Base-by-base conservation (phyloP, 2,113 vertebrate species). In the Chionomys nivalis region DNA sequence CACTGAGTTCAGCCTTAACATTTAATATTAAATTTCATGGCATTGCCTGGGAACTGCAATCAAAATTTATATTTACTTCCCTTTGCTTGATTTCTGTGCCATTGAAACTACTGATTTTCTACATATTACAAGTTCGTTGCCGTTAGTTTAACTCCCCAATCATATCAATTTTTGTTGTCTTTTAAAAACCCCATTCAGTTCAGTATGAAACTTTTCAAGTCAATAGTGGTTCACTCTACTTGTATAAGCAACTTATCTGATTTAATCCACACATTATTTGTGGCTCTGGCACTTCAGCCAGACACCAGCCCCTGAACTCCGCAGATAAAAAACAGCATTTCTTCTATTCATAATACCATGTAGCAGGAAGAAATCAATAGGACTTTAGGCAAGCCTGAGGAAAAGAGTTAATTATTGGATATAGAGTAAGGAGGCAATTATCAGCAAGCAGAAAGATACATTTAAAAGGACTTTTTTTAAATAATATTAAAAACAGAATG, bases 331-430 rank as follows among this genome's bases (percentile, higher is more conserved):
- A 78, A 49, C 66, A 70, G 24, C 19, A 28, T 91, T 39, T 39
- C 75, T 82, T 77, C 70, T 26, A 9, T 42, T 42, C 83, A 47
- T 87, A 75, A 87, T 52, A 47, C 9, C 9, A 47, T 33, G 1
- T 0, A 58, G 13, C 4, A 94, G 24, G 66, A 9, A 28, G 2
- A 77, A 96, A 94, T 86, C 31, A 26, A 65, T 93, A 94, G 55
- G 61, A 26, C 77, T 91, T 42, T 86, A 70, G 92, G 88, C 96
- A 21, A 92, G 68, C 73, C 90, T 58, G 65, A 95, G 93, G 89
- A 93, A 72, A 39, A 12, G 12, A 86, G 70, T 94, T 95, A 79
- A 95, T 96, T 96, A 97, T 63, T 93, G 83, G 26, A 9, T 55
- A 66, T 28, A 28, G 79, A 55, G 94, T 87, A 75, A 44, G 68